phyloP scores from a whole-genome alignment of 2,113 vertebrate genomes.

The Deroptyus accipitrinus region DNA sequence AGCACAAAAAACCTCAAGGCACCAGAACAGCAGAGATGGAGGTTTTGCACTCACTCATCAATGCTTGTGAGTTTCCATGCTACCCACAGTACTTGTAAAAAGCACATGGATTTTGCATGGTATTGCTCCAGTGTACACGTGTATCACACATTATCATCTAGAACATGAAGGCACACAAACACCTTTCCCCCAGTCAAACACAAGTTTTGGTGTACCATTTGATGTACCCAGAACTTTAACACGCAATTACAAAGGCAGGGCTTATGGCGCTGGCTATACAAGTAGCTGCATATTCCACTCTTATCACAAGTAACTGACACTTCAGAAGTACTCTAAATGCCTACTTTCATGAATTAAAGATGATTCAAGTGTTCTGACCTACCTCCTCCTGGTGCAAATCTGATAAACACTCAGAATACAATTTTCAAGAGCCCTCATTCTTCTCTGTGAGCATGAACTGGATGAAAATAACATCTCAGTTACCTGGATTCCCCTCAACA shows the following conservation, averaged over 20 bases:
- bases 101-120: not conserved
- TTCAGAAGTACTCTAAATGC: not conserved
- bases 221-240: not conserved
- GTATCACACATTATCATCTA: not conserved
- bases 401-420: not conserved
- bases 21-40: not conserved
- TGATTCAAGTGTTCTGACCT: not conserved
- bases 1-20: not conserved
- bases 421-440: not conserved
- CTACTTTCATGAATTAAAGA: not conserved
- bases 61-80: not conserved
- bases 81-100: not conserved
- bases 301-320: not conserved
- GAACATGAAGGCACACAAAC: not conserved
- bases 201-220: not conserved
- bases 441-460: not conserved
- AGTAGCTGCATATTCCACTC: not conserved
- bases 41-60: not conserved
- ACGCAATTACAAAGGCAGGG: not conserved
- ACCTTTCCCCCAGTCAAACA: not conserved
- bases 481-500: not conserved
- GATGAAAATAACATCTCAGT: not conserved
- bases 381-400: not conserved
- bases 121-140: not conserved
- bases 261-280: not conserved